Percentiles rank a stretch among this genome's conserved stretches.
phyloP scores from a whole-genome alignment of 2,888 invertebrate genomes.

The Hirtodrosophila alboralis region DNA sequence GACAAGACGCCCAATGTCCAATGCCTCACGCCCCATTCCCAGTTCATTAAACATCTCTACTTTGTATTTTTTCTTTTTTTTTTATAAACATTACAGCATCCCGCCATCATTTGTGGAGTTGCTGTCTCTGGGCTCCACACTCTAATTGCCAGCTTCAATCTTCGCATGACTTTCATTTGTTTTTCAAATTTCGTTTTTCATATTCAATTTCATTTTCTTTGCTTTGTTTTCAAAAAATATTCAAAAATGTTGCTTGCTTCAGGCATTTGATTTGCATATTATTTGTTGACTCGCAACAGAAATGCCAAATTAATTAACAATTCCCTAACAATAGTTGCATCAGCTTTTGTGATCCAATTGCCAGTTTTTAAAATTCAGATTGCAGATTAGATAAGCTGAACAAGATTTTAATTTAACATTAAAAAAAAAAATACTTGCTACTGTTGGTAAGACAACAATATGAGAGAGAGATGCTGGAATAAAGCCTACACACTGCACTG shows the following conservation, averaged over 20 bases:
- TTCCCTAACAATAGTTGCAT: conserved; percentile 9
- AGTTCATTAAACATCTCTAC: conserved; percentile 45
- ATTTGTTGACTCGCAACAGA: conserved; percentile 7
- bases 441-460: too few species aligned
- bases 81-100: conserved; percentile 35
- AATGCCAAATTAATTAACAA: conserved; percentile 50
- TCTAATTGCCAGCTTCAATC: conserved; percentile 46
- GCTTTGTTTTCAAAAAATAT: conserved; percentile 17
- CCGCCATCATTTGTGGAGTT: conserved; percentile 11
- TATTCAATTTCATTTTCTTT: conserved; percentile 14
- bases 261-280: conserved; percentile 42
- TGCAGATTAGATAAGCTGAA: conserved; percentile 1
- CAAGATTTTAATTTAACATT: not conserved
- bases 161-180: conserved; percentile 47
- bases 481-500: too few species aligned
- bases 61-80: not conserved
- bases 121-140: conserved; percentile 26
- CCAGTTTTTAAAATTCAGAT: conserved; percentile 2
- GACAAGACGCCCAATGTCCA: conserved; percentile 15
- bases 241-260: conserved; percentile 2
- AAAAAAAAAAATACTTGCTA: too few species aligned
- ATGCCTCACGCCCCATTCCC: conserved; percentile 28
- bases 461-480: too few species aligned
- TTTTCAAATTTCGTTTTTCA: too few species aligned
- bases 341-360: conserved; percentile 15